A percentile compares a stretch with the other conserved stretches of the same genome.
Conservation (phyloP, 2,797 vertebrate genomes). For the Pseudotriccus pelzelni region DNA sequence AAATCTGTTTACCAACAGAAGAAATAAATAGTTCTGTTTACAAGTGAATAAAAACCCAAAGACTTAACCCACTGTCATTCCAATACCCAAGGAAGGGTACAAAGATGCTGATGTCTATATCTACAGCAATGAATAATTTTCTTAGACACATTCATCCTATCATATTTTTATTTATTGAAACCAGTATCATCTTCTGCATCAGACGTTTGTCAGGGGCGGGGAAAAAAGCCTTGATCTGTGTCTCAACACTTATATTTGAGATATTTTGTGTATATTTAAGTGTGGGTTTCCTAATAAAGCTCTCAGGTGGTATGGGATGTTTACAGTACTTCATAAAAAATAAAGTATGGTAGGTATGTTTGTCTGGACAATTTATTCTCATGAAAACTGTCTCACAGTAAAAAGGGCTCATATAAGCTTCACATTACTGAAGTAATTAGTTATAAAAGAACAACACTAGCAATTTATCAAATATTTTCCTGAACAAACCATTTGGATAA, state of each 20-base stretch:
- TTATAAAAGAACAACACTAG: not conserved
- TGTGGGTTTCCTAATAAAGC: not conserved
- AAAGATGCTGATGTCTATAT: not conserved
- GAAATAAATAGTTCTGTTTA: not conserved
- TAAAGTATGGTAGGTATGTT: not conserved
- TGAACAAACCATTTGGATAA: not conserved
- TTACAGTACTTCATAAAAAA: not conserved
- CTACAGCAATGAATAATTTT: not conserved
- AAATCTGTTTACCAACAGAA: slow-evolving; percentile 18
- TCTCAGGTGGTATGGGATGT: not conserved
- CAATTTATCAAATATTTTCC: not conserved
- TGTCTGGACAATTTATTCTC: not conserved
- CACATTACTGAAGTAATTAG: not conserved
- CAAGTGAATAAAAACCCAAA: not conserved
- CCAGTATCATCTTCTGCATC: not conserved
- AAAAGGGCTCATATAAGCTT: not conserved
- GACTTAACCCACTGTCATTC: not conserved
- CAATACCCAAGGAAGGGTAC: not conserved
- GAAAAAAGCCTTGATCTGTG: not conserved
- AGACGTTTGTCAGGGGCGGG: not conserved
- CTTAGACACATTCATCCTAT: not conserved
- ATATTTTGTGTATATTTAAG: not conserved
- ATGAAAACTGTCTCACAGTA: not conserved
- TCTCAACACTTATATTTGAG: not conserved
- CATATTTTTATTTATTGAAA: slow-evolving; percentile 73